Base-by-base conservation (phyloP, 2,888 invertebrate species). In the Noctuana brunneofusca region DNA sequence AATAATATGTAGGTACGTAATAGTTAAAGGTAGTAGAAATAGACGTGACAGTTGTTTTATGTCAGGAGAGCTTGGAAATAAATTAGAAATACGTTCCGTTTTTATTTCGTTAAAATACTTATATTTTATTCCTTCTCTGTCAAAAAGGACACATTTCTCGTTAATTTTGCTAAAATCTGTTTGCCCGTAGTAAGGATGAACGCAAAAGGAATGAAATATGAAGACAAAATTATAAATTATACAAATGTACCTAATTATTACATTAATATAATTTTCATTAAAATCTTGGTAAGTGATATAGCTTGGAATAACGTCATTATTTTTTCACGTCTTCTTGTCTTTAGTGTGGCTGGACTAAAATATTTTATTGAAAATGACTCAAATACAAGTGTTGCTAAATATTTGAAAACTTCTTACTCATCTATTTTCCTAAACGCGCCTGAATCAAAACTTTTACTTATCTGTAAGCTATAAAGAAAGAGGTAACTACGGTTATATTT, bases 161-260 rank as follows among this genome's bases (percentile, higher is more conserved):
- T 20, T 46, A 46, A 46, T 46, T 46, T 11, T 20, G 20, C 0
- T 46, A 20, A 46, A 46, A 46, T 46, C 46, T 46, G 20, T 46
- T 46, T 20, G 11, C 46, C 18, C 46, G n/a, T 11, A 11, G n/a
- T n/a, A 46, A 46, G 20, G 46, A 46, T 46, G 4, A 20, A 14
- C 18, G 18, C 46, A 46, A 46, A 46, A 18, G 20, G 46, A 46
- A 46, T 46, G 20, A 20, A 46, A 46, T 12, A 46, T 46, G 12
- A 46, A 46, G 46, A 12, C 38, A 38, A 35, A n/a, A n/a, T 35
- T 12, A n/a, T 35, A 43, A 16, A 18, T 43, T 18, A 43, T 16
- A 9, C 8, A 5, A 27, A 27, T 3, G 8, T 27, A 27, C 8
- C 4, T 27, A 27, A 3, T 27, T 27, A 27, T 27, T 27, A 3